Evolutionary conservation across 2,797 vertebrate genomes (phyloP).

Genomic region (Danio albolineatus): DNA sequence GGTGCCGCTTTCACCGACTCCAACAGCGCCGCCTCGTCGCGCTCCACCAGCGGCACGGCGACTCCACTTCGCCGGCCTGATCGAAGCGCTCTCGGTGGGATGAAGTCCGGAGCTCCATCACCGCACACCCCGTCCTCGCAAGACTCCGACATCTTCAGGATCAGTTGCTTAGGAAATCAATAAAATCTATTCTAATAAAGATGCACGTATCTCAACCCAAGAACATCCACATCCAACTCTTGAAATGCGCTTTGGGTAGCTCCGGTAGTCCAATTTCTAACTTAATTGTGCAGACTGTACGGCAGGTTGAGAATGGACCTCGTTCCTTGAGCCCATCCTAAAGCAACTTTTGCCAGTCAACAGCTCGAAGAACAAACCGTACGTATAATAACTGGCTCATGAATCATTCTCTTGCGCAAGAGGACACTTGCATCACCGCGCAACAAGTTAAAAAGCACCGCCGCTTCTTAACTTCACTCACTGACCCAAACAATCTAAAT

Average conservation of each 20-base stretch:
- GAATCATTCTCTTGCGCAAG: slow-evolving; percentile 27
- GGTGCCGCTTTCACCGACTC: slow-evolving; percentile 79
- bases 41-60: slow-evolving; percentile 66
- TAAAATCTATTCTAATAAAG: background rate
- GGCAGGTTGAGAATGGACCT: slow-evolving; percentile 39
- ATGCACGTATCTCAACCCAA: background rate
- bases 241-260: slow-evolving; percentile 42
- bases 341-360: slow-evolving; percentile 50
- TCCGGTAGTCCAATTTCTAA: slow-evolving; percentile 53
- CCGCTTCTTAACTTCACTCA: slow-evolving; percentile 7
- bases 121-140: slow-evolving; percentile 74
- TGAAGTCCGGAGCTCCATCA: slow-evolving; percentile 74
- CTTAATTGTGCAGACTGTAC: slow-evolving; percentile 54
- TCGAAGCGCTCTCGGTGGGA: slow-evolving; percentile 72
- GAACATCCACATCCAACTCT: slow-evolving; percentile 25
- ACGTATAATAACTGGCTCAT: slow-evolving; percentile 27
- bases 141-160: slow-evolving; percentile 73
- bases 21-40: slow-evolving; percentile 73
- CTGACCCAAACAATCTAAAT: background rate
- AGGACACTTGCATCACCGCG: slow-evolving; percentile 60
- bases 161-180: background rate
- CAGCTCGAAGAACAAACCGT: slow-evolving; percentile 53
- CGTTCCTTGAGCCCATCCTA: slow-evolving; percentile 29
- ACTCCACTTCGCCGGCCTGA: slow-evolving; percentile 78
- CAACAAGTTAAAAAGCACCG: slow-evolving; percentile 74